Percentiles rank a stretch among this genome's conserved stretches.
Conservation (phyloP, 2,888 invertebrate genomes). For the Eremobia ochroleuca region DNA sequence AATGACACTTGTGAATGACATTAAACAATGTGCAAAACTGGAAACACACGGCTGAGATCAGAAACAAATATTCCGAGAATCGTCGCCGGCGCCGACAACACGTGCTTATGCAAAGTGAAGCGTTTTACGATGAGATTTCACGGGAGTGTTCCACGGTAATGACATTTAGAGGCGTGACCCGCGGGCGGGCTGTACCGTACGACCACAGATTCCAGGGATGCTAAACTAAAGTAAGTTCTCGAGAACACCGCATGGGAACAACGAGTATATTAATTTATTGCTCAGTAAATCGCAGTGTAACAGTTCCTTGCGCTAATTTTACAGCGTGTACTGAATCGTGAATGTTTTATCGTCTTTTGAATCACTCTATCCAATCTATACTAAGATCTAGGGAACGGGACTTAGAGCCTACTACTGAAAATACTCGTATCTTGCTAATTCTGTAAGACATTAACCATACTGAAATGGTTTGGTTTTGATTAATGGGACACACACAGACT, state of each 20-base stretch:
- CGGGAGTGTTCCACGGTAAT: slow-evolving; percentile 73
- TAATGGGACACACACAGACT: not conserved
- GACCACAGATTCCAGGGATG: slow-evolving; percentile 65
- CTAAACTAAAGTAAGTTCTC: slow-evolving; percentile 50
- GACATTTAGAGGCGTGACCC: slow-evolving; percentile 81
- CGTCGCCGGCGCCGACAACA: slow-evolving; percentile 48
- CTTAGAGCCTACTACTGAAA: slow-evolving; percentile 52
- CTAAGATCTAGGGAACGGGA: slow-evolving; percentile 63
- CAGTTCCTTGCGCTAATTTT: slow-evolving; percentile 60
- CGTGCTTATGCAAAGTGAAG: slow-evolving; percentile 56
- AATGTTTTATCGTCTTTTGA: slow-evolving; percentile 56
- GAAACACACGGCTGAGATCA: slow-evolving; percentile 39
- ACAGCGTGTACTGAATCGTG: slow-evolving; percentile 57
- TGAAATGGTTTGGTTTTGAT: slow-evolving; percentile 27
- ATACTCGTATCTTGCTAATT: slow-evolving; percentile 31
- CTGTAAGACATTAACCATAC: slow-evolving; percentile 5
- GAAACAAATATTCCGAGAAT: slow-evolving; percentile 58
- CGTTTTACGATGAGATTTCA: slow-evolving; percentile 69
- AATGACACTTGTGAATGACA: slow-evolving; percentile 37
- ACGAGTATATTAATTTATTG: slow-evolving; percentile 62
- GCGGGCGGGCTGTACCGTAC: slow-evolving; percentile 73
- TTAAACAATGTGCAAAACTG: slow-evolving; percentile 36
- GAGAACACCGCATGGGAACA: slow-evolving; percentile 39
- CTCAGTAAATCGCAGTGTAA: slow-evolving; percentile 47
- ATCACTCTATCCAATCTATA: slow-evolving; percentile 58